These are phyloP conservation scores for Dolichomitus sp. DNA, from an alignment of 2,888 invertebrate genomes.

Conservation along the genomic window DNA sequence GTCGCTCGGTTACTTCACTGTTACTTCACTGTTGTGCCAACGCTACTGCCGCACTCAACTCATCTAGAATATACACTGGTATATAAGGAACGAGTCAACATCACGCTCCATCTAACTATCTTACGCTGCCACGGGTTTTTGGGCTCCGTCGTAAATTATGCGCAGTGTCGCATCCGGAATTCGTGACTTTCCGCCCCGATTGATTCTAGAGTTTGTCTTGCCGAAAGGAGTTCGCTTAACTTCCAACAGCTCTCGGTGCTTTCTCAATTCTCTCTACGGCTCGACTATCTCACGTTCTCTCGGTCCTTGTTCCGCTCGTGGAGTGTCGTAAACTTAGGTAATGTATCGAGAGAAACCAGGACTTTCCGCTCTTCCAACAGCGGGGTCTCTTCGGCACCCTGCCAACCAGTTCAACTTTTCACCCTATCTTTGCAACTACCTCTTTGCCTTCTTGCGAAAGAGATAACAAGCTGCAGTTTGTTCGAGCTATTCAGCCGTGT, in stretches of 20 bases:
- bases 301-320: slow-evolving; percentile 31
- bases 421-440: slow-evolving; percentile 54
- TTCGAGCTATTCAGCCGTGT: slow-evolving; percentile 60
- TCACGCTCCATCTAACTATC: slow-evolving; percentile 64
- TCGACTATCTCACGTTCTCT: slow-evolving; percentile 46
- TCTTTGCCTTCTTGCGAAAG: slow-evolving; percentile 48
- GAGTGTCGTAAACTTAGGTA: slow-evolving; percentile 57
- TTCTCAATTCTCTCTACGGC: slow-evolving; percentile 28
- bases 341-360: slow-evolving; percentile 62
- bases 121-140: slow-evolving; percentile 37
- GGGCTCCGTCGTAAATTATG: slow-evolving; percentile 59
- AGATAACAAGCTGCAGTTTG: slow-evolving; percentile 69
- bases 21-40: slow-evolving; percentile 27
- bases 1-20: slow-evolving; percentile 10
- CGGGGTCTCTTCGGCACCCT: slow-evolving; percentile 52
- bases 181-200: slow-evolving; percentile 67
- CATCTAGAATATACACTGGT: slow-evolving; percentile 28
- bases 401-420: slow-evolving; percentile 65
- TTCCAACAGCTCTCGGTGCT: slow-evolving; percentile 36
- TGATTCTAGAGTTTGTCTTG: slow-evolving; percentile 68
- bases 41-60: slow-evolving; percentile 28
- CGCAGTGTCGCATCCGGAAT: slow-evolving; percentile 61
- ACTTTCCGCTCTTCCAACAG: slow-evolving; percentile 35
- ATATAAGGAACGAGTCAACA: slow-evolving; percentile 59
- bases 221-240: slow-evolving; percentile 60